These are phyloP conservation scores for Hylia prasina DNA, from an alignment of 2,113 vertebrate genomes.

Conservation along the genomic window DNA sequence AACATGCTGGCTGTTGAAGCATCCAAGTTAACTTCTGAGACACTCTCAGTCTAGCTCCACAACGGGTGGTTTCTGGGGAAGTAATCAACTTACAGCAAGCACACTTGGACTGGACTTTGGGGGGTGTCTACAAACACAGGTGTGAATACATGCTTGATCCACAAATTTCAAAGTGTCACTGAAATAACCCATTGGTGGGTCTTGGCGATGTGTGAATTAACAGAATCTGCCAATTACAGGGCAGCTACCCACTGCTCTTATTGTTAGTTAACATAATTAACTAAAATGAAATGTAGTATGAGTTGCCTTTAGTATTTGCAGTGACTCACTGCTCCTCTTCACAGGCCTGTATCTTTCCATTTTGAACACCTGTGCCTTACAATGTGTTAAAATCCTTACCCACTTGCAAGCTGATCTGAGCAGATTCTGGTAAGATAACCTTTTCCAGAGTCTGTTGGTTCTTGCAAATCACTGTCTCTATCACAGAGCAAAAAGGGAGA, in stretches of 20 bases:
- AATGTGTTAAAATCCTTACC: neutral
- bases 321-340: neutral
- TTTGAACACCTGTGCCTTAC: neutral
- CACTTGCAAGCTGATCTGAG: neutral
- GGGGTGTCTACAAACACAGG: neutral
- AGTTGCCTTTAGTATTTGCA: neutral
- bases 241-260: neutral
- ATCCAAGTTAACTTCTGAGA: neutral
- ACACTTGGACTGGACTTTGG: neutral
- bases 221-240: neutral
- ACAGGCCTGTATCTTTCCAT: neutral
- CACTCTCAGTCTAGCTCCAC: neutral
- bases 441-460: neutral
- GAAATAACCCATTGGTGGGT: neutral
- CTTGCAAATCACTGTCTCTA: accelerated
- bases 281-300: neutral
- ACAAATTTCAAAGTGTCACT: neutral
- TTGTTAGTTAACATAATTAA: neutral
- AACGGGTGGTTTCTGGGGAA: neutral
- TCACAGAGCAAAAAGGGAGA: neutral
- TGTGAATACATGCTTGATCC: neutral
- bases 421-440: neutral
- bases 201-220: neutral
- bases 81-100: neutral
- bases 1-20: neutral